Evolutionary conservation across 2,797 vertebrate genomes (phyloP).

Genomic region (Echiichthys vipera): DNA sequence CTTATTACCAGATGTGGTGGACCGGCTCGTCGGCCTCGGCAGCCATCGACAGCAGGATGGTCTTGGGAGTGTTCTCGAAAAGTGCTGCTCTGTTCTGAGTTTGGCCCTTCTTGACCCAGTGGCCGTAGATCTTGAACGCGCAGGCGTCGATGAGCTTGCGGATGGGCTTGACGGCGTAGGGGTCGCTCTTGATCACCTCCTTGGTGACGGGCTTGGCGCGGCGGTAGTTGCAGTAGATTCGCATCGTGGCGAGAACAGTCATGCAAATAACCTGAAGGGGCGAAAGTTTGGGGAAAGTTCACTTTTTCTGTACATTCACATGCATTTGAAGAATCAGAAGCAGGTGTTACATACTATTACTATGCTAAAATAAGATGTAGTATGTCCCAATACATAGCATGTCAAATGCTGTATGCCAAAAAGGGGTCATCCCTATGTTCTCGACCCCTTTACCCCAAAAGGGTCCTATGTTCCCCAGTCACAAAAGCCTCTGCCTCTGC

Average conservation of each 20-base stretch:
- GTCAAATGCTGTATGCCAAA: no score
- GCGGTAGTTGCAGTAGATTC: slow-evolving; percentile 96
- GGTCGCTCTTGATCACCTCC: slow-evolving; percentile 92
- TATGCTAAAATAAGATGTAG: no score
- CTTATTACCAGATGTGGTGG: slow-evolving; percentile 72
- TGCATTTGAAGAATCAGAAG: no score
- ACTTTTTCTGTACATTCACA: no score
- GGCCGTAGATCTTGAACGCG: slow-evolving; percentile 96
- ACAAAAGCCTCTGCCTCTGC: no score
- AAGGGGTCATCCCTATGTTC: no score
- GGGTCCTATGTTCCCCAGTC: no score
- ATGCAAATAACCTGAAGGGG: slow-evolving; percentile 90
- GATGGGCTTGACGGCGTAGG: slow-evolving; percentile 92
- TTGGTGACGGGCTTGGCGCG: slow-evolving; percentile 91
- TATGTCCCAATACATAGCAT: no score
- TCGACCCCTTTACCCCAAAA: no score
- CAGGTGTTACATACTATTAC: no score
- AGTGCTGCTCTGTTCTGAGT: slow-evolving; percentile 96
- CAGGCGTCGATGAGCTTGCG: slow-evolving; percentile 95
- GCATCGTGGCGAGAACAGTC: slow-evolving; percentile 93
- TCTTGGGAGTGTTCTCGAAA: slow-evolving; percentile 97
- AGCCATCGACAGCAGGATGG: slow-evolving; percentile 88
- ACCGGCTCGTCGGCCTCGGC: slow-evolving; percentile 79
- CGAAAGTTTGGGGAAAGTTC: background rate
- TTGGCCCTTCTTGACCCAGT: slow-evolving; percentile 99